Percentiles rank a stretch among this genome's conserved stretches.
These are phyloP conservation scores for Colaptes auratus DNA, from an alignment of 2,113 vertebrate genomes.

Conservation along the genomic window DNA sequence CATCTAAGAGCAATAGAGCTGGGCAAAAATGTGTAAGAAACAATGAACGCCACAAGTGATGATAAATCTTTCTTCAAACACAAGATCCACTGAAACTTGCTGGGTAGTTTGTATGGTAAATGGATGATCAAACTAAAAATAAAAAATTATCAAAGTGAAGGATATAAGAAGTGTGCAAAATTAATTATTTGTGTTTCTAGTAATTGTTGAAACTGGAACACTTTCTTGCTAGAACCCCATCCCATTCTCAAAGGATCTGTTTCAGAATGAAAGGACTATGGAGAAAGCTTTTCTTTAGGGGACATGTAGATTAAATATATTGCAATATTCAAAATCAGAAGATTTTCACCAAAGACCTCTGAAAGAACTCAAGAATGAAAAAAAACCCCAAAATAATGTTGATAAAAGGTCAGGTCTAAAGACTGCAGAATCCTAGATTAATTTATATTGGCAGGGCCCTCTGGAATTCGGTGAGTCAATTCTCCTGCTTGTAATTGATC, in stretches of 20 bases:
- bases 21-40: neutral
- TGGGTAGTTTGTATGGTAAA: neutral
- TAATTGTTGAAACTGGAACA: neutral
- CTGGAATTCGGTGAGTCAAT: neutral
- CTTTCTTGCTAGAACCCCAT: neutral
- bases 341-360: neutral
- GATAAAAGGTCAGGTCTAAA: neutral
- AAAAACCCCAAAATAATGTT: neutral
- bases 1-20: neutral
- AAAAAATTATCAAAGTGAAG: neutral
- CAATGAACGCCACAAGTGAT: neutral
- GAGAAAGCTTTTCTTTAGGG: neutral
- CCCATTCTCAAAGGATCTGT: neutral
- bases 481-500: neutral
- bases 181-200: neutral
- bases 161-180: neutral
- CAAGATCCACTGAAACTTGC: neutral
- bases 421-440: neutral
- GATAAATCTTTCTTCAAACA: neutral
- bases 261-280: neutral
- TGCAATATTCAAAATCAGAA: neutral
- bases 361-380: neutral
- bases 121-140: neutral
- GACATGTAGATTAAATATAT: neutral
- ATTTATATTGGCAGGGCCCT: neutral